A percentile compares a stretch with the other conserved stretches of the same genome.
phyloP scores from a whole-genome alignment of 1,140 invertebrate species.

The Aethina tumida region DNA sequence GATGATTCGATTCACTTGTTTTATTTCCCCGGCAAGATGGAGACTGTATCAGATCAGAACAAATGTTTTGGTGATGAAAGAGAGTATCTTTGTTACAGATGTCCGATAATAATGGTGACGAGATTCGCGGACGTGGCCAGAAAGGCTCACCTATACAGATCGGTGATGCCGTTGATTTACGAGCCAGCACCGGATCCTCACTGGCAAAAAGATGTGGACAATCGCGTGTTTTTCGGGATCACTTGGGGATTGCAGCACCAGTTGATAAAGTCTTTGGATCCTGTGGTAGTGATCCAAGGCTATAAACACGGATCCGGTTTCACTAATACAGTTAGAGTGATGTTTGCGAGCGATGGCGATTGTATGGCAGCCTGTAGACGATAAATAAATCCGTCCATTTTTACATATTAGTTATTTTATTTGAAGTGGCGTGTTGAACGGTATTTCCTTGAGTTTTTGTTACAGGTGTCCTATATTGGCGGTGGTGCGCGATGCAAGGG shows the following conservation, averaged over 20 bases:
- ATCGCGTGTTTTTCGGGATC: conserved; percentile 53
- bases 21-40: too few relatives aligned
- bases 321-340: conserved; percentile 61
- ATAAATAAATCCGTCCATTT: too few relatives aligned
- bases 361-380: too few relatives aligned
- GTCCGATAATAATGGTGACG: conserved; percentile 76
- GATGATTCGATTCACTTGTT: too few relatives aligned
- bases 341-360: conserved; percentile 38
- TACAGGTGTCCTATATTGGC: conserved; percentile 76
- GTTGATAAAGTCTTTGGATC: conserved; percentile 51
- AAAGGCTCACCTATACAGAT: conserved; percentile 66
- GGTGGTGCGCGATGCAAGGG: conserved; percentile 58
- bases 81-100: too few relatives aligned
- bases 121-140: conserved; percentile 58
- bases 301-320: conserved; percentile 58
- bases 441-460: too few relatives aligned
- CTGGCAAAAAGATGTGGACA: conserved; percentile 49
- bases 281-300: conserved; percentile 58
- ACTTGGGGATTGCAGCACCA: conserved; percentile 47
- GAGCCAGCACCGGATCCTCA: conserved; percentile 2
- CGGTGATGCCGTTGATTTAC: conserved; percentile 40
- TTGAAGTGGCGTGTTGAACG: too few relatives aligned
- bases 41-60: too few relatives aligned
- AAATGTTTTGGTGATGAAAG: too few relatives aligned
- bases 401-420: too few relatives aligned